Base-by-base conservation (phyloP, 2,888 invertebrate species). In the Dorcus parallelipipedus region DNA sequence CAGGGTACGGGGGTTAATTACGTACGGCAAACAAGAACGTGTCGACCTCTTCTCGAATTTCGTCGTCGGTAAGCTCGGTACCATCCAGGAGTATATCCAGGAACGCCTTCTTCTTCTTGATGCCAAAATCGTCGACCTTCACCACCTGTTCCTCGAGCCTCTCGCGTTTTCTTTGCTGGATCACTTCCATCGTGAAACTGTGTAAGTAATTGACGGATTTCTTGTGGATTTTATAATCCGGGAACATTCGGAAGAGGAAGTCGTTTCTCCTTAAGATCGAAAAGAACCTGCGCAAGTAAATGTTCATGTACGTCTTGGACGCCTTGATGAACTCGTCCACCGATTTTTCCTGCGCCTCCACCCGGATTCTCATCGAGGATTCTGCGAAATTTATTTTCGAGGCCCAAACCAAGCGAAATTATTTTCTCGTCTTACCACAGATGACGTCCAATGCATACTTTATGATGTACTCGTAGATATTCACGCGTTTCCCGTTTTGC, bases 21-120 rank as follows among this genome's bases (percentile, higher is more conserved):
- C 71, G 74, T 75, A 86, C 86, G 84, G 72, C 85, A 84, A 61
- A 87, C 84, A 62, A 41, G 42, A 64, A 64, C 38, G 84, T 81
- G 71, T 86, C 86, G 69, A 88, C 74, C 58, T 78, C 81, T 38
- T 77, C 79, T 23, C 76, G 67, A 0, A 76, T 74, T 57, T 75
- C 67, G 14, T 65, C 41, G 42, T 62, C 59, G 3, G 59, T 56
- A 17, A 64, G 54, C 17, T 43, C 49, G 39, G 42, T 79, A 3
- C 79, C 45, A 14, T 64, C 60, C 17, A 64, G 43, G 3, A 64
- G 49, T 6, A 62, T 57, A 39, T 64, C 64, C 41, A 62, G 20
- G 51, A 64, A 62, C 2, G 56, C 60, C 23, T 51, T 58, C 26
- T 51, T 51, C 7, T 58, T 56, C 39, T 49, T 52, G 17, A 53